Evolutionary conservation across 2,113 vertebrate species (phyloP).

Genomic region (Rafetus swinhoei): DNA sequence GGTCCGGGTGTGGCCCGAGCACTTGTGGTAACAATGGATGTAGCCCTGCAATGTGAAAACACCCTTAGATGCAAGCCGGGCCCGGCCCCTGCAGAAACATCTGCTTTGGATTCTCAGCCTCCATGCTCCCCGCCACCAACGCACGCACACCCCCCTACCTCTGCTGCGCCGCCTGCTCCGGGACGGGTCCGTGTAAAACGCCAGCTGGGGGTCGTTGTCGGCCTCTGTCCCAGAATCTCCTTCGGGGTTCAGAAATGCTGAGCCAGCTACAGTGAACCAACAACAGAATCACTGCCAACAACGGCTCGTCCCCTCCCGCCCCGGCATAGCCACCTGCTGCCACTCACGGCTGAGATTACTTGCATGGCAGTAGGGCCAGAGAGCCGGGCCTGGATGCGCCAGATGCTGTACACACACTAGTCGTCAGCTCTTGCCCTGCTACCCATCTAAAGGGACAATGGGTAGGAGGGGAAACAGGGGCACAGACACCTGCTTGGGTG

Average conservation of each 20-base stretch:
- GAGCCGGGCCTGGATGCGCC: neutral
- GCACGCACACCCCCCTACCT: slow-evolving; percentile 77
- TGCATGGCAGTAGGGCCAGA: neutral
- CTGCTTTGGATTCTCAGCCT: fast-evolving
- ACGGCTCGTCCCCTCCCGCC: neutral
- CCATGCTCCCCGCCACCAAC: fast-evolving
- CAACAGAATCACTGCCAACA: neutral
- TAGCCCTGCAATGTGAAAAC: neutral
- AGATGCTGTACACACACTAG: neutral
- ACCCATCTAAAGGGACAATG: neutral
- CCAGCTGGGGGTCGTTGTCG: slow-evolving; percentile 97
- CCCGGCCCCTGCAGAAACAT: neutral
- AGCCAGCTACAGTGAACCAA: slow-evolving; percentile 84
- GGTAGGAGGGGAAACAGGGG: neutral
- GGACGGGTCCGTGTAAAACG: slow-evolving; percentile 97
- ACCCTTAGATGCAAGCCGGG: neutral
- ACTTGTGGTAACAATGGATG: neutral
- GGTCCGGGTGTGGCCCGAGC: neutral
- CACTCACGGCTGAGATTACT: neutral
- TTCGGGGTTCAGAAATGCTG: slow-evolving; percentile 96
- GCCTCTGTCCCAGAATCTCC: slow-evolving; percentile 96
- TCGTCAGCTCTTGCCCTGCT: neutral
- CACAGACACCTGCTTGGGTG: neutral
- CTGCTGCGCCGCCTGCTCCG: slow-evolving; percentile 94
- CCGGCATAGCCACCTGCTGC: neutral